Evolutionary conservation across 2,888 invertebrate genomes (phyloP), one percentile per base, ranked within the genome.

Genomic region (Chrysolina haemoptera): DNA sequence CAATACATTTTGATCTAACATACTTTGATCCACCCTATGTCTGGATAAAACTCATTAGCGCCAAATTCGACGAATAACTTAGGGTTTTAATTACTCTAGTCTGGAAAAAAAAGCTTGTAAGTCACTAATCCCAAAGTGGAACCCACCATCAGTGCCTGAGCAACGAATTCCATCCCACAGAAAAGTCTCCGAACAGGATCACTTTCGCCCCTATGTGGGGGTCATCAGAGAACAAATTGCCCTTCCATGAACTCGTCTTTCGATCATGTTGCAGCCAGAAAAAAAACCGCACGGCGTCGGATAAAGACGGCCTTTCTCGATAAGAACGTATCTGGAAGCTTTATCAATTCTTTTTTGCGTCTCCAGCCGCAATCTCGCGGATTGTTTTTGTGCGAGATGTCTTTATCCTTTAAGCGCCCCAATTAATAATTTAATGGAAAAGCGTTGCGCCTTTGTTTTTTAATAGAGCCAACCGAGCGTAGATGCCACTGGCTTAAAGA

Each of bases 401-500:
- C 76, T 78, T 78, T 81, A 75, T 76, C 74, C 73, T 55, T 71
- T 73, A 75, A 79, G 76, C 77, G 78, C 11, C 65, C 77, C 78
- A 76, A 77, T 81, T 81, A 79, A 77, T 80, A 77, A 79, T 80
- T 79, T 79, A 79, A 79, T 79, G 73, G 75, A 76, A 79, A 76
- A 62, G 62, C 75, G 74, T 76, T 75, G 75, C 72, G 77, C 76
- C 68, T 77, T 77, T 77, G 75, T 71, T 74, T 73, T 68, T 72
- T 68, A 64, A 68, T 68, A 68, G 48, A 67, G 62, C 35, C 62
- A 40, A 48, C 9, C 35, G 41, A 63, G 67, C 20, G 27, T 14
- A 27, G 59, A 59, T 59, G 59, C 59, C 9, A n/a, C 35, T n/a
- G 55, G 55, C 6, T 59, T 59, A 59, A 14, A 35, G 35, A 59